Evolutionary conservation across 2,888 invertebrate species (phyloP).

Genomic region (Chrysolina haemoptera): DNA sequence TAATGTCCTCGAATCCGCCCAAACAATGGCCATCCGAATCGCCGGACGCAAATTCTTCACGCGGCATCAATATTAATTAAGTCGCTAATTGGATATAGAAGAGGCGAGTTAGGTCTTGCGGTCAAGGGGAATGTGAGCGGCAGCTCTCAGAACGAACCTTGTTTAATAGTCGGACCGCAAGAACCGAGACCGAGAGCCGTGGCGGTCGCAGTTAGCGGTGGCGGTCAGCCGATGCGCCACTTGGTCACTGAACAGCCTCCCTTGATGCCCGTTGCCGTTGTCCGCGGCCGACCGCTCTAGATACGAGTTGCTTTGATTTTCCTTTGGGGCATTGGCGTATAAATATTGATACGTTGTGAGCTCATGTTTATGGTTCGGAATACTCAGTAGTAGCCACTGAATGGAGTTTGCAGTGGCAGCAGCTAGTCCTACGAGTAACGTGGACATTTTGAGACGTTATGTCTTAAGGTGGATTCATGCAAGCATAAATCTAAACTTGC

Average conservation of each 20-base stretch:
- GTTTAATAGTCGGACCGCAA: constrained; percentile 63
- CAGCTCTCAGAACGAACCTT: constrained; percentile 54
- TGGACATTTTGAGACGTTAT: background rate
- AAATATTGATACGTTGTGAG: constrained; percentile 40
- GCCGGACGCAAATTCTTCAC: constrained; percentile 52
- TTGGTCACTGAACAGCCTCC: constrained; percentile 56
- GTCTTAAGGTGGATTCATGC: too few species aligned
- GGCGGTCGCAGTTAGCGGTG: constrained; percentile 62
- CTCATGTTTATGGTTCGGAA: background rate
- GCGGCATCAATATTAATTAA: constrained; percentile 63
- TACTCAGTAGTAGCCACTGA: background rate
- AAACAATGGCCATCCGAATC: constrained; percentile 37
- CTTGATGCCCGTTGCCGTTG: constrained; percentile 37
- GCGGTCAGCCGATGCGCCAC: constrained; percentile 57
- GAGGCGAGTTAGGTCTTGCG: constrained; percentile 59
- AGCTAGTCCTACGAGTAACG: background rate
- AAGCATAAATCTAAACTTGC: too few species aligned
- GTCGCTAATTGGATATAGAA: constrained; percentile 62
- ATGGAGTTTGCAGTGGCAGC: background rate
- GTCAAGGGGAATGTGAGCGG: constrained; percentile 58
- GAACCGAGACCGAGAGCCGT: constrained; percentile 56
- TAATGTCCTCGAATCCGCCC: constrained; percentile 31
- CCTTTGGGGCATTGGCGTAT: constrained; percentile 42
- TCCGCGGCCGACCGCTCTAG: constrained; percentile 19
- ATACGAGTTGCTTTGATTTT: constrained; percentile 47